phyloP scores from a whole-genome alignment of 2,797 vertebrate genomes.

The Hylomyscus alleni region DNA sequence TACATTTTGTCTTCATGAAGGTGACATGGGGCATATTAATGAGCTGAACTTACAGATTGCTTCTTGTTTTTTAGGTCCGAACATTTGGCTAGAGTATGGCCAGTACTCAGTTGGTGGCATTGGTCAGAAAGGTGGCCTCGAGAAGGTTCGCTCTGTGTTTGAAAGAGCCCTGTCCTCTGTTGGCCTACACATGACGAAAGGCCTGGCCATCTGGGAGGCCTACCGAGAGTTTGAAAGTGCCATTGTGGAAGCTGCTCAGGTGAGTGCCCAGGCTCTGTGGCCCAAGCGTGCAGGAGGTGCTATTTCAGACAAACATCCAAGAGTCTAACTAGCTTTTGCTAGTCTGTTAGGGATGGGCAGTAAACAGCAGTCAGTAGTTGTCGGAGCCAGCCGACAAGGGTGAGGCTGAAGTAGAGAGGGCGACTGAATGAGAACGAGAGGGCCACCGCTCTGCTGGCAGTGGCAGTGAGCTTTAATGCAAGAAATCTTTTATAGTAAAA shows the following conservation, averaged over 20 bases:
- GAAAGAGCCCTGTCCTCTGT: slow-evolving; percentile 96
- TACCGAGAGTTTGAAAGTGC: slow-evolving; percentile 98
- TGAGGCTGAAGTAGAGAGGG: no score
- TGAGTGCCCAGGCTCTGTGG: slow-evolving; percentile 79
- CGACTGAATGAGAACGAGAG: no score
- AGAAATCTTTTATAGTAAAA: no score
- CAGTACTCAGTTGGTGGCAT: slow-evolving; percentile 98
- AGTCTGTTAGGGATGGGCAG: neutral
- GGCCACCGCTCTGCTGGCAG: no score
- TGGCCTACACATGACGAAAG: slow-evolving; percentile 97
- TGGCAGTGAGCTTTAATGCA: no score
- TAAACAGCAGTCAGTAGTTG: neutral
- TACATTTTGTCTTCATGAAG: neutral
- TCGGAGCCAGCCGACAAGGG: no score
- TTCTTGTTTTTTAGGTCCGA: slow-evolving; percentile 91
- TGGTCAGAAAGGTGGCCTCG: slow-evolving; percentile 95
- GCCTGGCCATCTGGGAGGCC: slow-evolving; percentile 95
- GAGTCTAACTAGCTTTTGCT: neutral
- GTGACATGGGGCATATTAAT: neutral
- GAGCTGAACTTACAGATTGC: slow-evolving; percentile 28
- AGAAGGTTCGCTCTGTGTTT: slow-evolving; percentile 94
- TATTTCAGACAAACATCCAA: neutral
- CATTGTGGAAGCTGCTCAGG: slow-evolving; percentile 96
- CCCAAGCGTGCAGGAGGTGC: neutral
- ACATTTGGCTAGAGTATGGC: slow-evolving; percentile 98